Evolutionary conservation across 2,113 vertebrate species (phyloP).

Genomic region (Vidua macroura): DNA sequence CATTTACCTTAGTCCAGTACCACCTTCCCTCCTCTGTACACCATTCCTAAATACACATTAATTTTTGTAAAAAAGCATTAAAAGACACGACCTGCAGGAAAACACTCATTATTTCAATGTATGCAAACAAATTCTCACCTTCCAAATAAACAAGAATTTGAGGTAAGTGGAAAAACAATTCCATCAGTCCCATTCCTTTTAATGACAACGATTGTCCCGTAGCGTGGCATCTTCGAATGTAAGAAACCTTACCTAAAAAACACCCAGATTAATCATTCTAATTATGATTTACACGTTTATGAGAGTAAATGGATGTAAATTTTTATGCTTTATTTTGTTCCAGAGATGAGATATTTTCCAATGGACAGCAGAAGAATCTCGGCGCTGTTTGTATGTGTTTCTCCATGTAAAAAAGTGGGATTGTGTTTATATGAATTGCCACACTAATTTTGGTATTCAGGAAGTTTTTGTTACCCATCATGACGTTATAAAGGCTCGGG

Average conservation of each 20-base stretch:
- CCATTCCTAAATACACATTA: not conserved
- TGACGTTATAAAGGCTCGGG: not conserved
- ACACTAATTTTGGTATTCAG: fast-evolving
- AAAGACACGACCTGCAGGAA: not conserved
- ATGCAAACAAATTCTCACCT: conserved; percentile 71
- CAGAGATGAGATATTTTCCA: not conserved
- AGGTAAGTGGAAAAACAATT: conserved; percentile 82
- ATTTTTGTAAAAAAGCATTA: not conserved
- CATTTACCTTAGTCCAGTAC: fast-evolving
- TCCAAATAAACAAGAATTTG: conserved; percentile 83
- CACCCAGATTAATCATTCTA: not conserved
- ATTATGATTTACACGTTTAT: fast-evolving
- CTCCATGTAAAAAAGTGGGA: not conserved
- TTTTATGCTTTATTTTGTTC: not conserved
- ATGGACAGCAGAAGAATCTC: fast-evolving
- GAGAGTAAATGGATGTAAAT: fast-evolving
- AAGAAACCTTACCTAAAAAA: conserved; percentile 5
- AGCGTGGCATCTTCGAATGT: conserved; percentile 77
- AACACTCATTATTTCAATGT: fast-evolving
- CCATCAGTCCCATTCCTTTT: conserved; percentile 85
- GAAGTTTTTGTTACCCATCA: not conserved
- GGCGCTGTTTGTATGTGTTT: fast-evolving
- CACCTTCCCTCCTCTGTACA: not conserved
- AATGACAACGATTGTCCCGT: conserved; percentile 84
- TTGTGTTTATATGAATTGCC: not conserved